These are phyloP conservation scores for Protomyctophum bolini DNA, from an alignment of 2,113 vertebrate species.

Conservation along the genomic window DNA sequence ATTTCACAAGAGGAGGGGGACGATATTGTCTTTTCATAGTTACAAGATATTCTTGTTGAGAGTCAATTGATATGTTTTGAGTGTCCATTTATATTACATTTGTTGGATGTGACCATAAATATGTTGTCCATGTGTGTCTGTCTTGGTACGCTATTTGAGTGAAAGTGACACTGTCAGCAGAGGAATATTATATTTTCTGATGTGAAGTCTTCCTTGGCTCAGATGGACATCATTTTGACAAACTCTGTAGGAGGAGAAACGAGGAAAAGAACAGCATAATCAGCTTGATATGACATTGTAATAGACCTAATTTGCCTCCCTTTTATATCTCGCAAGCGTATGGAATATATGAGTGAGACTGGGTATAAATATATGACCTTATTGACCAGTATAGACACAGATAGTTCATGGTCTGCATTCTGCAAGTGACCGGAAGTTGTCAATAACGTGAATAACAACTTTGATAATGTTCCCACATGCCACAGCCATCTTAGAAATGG, in stretches of 20 bases:
- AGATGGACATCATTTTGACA: slow-evolving; percentile 77
- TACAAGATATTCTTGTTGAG: slow-evolving; percentile 20
- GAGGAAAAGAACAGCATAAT: slow-evolving; percentile 1
- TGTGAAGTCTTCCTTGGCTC: background rate
- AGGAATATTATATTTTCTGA: slow-evolving; percentile 9
- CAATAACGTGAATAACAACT: too few species aligned
- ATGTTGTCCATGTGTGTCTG: slow-evolving; percentile 6
- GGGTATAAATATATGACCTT: too few species aligned
- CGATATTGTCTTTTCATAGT: slow-evolving; percentile 34
- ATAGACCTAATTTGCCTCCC: background rate
- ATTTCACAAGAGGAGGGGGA: slow-evolving; percentile 4
- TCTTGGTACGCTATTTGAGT: background rate
- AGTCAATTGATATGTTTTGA: slow-evolving; percentile 18
- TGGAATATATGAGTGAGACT: too few species aligned
- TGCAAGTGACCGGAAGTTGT: too few species aligned
- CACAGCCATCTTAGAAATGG: too few species aligned
- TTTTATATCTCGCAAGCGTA: background rate
- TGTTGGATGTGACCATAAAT: background rate
- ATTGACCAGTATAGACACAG: too few species aligned
- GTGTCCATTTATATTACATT: slow-evolving; percentile 14
- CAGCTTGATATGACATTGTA: background rate
- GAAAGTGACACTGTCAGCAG: background rate
- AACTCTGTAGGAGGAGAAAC: slow-evolving; percentile 66
- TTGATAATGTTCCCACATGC: too few species aligned
- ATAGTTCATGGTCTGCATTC: too few species aligned